Conservation (phyloP, 1,140 invertebrate genomes). For the Lordiphosa collinella region DNA sequence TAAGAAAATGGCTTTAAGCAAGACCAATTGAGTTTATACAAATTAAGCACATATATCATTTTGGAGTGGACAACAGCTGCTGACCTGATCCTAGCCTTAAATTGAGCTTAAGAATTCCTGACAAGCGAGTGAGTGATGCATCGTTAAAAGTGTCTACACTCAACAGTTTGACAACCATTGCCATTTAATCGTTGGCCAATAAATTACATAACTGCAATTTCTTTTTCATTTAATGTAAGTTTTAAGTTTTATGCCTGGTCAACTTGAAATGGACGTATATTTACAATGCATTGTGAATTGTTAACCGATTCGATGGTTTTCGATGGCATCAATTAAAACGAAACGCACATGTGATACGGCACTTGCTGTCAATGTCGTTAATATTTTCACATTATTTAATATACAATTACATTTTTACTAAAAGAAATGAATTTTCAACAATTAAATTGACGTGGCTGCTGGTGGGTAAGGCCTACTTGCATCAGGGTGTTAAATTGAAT, state of each 20-base stretch:
- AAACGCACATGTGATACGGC: constrained; percentile 27
- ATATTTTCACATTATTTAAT: constrained; percentile 56
- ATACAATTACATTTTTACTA: constrained; percentile 34
- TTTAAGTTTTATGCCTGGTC: constrained; percentile 1
- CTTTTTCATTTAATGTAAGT: not conserved
- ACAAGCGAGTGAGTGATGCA: too few species aligned
- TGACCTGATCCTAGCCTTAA: too few species aligned
- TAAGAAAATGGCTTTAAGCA: too few species aligned
- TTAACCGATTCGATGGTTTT: constrained; percentile 9
- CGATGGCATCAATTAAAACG: constrained; percentile 49
- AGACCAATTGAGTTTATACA: too few species aligned
- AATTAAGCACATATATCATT: too few species aligned
- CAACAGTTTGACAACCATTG: too few species aligned
- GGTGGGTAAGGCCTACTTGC: not conserved
- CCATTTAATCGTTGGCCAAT: not conserved
- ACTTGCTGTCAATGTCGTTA: constrained; percentile 31
- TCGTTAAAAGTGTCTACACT: too few species aligned
- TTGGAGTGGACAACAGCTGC: too few species aligned
- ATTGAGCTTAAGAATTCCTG: too few species aligned
- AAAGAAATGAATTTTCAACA: constrained; percentile 47
- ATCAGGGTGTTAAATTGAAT: constrained; percentile 14
- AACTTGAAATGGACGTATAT: constrained; percentile 3
- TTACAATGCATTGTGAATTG: constrained; percentile 1
- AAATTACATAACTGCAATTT: not conserved
- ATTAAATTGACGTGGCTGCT: constrained; percentile 14